Evolutionary conservation across 2,113 vertebrate genomes (phyloP).

Genomic region (Tragelaphus buxtoni): DNA sequence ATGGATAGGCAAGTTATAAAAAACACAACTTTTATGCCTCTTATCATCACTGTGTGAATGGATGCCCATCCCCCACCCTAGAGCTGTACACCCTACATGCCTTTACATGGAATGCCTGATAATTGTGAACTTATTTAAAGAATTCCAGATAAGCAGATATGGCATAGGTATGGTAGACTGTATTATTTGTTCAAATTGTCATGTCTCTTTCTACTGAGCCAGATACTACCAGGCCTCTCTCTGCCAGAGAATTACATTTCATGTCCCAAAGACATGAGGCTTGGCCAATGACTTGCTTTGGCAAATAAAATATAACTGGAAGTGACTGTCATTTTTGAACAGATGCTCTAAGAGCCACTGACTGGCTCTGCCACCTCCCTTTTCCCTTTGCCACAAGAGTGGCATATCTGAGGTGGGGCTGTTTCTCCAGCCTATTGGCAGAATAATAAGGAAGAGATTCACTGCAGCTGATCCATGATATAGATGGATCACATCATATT

Average conservation of each 20-base stretch:
- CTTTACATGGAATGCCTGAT: neutral
- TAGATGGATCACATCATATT: neutral
- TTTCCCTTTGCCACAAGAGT: neutral
- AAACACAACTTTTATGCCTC: neutral
- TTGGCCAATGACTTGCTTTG: neutral
- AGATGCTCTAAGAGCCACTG: neutral
- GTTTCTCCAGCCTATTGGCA: neutral
- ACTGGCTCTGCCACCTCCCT: neutral
- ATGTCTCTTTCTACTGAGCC: neutral
- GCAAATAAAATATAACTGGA: neutral
- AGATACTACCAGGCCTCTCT: neutral
- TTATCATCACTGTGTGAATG: neutral
- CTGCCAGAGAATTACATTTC: neutral
- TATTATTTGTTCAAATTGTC: neutral
- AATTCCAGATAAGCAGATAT: constrained; percentile 5
- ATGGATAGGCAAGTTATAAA: neutral
- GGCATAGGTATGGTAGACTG: neutral
- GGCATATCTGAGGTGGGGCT: neutral
- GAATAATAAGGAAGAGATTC: neutral
- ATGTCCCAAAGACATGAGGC: neutral
- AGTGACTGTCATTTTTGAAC: neutral
- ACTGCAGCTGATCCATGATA: neutral
- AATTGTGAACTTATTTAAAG: neutral
- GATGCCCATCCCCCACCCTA: neutral
- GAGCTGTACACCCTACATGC: neutral